Base-by-base conservation (phyloP, 2,888 invertebrate genomes). In the Pristionchus entomophagus region DNA sequence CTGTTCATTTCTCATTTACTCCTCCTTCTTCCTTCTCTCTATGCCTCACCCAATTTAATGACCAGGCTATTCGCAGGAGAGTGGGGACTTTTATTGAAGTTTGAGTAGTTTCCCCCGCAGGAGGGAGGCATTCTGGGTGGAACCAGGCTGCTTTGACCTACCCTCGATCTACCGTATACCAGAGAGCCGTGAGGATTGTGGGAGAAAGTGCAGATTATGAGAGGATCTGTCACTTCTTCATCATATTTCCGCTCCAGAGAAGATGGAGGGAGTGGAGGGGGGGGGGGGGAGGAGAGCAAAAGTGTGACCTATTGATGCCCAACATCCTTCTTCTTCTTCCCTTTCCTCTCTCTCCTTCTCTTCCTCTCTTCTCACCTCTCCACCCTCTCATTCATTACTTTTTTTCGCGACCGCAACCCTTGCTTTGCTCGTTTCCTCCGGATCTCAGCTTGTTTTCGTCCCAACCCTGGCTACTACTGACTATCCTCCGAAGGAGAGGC, bases 331-430 rank as follows among this genome's bases (percentile, higher is more conserved):
- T 35, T n/a, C 38, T 73, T 17, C 26, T 26, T 45, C 45, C 17
- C 45, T 17, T 26, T 35, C 65, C 12, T 26, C 19, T 8, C 45
- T 12, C 45, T 14, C 73, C 26, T 32, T 26, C 19, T 8, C 45
- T 12, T 26, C 26, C 73, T 45, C 45, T 45, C 26, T 73, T 45
- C 45, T 14, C 73, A n/a, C n/a, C 26, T 45, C 35, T 12, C 73
- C 45, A 73, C 73, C 73, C 26, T 73, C 73, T 45, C 73, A 73
- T 73, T 73, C 73, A 73, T 73, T 73, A 73, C 73, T 73, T 73
- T 73, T 73, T 73, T n/a, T n/a, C n/a, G 45, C 38, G 73, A 26
- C 41, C 45, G 41, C 41, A 73, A 41, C 45, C 73, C 26, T 12
- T 41, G 38, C 41, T 45, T 45, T 26, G 41, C 73, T 41, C 73